Percentiles rank a stretch among this genome's conserved stretches.
phyloP scores from a whole-genome alignment of 2,797 vertebrate genomes.

The Anolis apletophallus region DNA sequence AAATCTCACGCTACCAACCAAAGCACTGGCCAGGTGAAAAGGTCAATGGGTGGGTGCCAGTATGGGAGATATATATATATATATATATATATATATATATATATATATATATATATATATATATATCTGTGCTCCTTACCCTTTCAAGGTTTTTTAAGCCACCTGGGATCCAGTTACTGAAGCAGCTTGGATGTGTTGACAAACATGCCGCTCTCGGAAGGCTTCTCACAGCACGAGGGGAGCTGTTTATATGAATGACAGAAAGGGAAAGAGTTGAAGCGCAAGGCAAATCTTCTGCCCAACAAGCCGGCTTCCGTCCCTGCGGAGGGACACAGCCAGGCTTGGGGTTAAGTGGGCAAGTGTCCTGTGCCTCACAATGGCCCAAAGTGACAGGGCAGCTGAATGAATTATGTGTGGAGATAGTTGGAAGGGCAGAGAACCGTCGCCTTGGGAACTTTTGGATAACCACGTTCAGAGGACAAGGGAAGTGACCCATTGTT shows the following conservation, averaged over 20 bases:
- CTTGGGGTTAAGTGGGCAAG: slow-evolving; percentile 77
- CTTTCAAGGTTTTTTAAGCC: slow-evolving; percentile 59
- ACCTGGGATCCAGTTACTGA: slow-evolving; percentile 62
- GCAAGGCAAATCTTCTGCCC: slow-evolving; percentile 58
- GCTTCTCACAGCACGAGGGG: slow-evolving; percentile 53
- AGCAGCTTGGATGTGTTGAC: slow-evolving; percentile 70
- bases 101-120: background rate
- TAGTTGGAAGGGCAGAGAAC: slow-evolving; percentile 71
- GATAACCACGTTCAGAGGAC: slow-evolving; percentile 51
- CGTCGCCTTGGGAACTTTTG: slow-evolving; percentile 69
- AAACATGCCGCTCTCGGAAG: slow-evolving; percentile 66
- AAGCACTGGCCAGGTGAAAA: slow-evolving; percentile 62
- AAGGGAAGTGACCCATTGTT: slow-evolving; percentile 56
- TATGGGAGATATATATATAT: background rate
- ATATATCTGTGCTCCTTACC: slow-evolving; percentile 50
- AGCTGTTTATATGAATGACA: slow-evolving; percentile 65
- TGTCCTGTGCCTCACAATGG: slow-evolving; percentile 75
- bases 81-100: background rate
- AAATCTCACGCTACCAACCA: background rate
- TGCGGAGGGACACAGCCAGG: slow-evolving; percentile 71
- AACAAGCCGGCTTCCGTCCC: slow-evolving; percentile 68
- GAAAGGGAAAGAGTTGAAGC: slow-evolving; percentile 52
- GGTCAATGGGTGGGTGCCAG: slow-evolving; percentile 50
- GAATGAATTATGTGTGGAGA: slow-evolving; percentile 77
- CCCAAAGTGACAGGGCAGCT: slow-evolving; percentile 68